Percentiles rank a stretch among this genome's conserved stretches.
Conservation (phyloP, 2,113 vertebrate genomes). For the Acinonyx jubatus region DNA sequence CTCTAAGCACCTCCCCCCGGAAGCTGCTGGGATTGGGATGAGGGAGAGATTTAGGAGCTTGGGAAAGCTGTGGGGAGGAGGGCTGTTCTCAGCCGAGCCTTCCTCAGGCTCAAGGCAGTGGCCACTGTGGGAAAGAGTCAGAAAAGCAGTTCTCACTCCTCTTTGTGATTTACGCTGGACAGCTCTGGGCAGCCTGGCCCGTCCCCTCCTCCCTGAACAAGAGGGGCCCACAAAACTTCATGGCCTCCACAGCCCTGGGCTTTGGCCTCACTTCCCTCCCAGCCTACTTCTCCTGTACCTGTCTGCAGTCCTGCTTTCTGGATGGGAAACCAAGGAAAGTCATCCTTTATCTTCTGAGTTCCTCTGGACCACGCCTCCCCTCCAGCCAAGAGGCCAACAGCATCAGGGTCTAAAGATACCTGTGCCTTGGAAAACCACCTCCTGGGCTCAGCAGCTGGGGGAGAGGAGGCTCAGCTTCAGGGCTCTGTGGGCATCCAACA, state of each 20-base stretch:
- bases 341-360: slow-evolving; percentile 1
- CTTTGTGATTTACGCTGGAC: slow-evolving; percentile 43
- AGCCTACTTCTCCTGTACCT: background rate
- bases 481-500: background rate
- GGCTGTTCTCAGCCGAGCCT: background rate
- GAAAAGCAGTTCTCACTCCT: slow-evolving; percentile 41
- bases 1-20: background rate
- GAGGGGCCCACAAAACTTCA: background rate
- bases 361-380: background rate
- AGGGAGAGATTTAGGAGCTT: slow-evolving; percentile 39
- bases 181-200: background rate
- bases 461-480: background rate
- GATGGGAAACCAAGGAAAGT: background rate
- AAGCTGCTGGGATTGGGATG: background rate
- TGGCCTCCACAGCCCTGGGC: background rate
- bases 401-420: background rate
- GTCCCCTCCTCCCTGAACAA: background rate
- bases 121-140: slow-evolving; percentile 41
- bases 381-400: background rate
- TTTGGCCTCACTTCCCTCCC: background rate
- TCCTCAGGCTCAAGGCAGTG: background rate
- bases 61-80: slow-evolving; percentile 38
- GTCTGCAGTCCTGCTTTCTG: background rate
- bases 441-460: too few species aligned
- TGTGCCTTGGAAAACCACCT: background rate